Evolutionary conservation across 2,888 invertebrate genomes (phyloP).

Genomic region (Watsonalla binaria): DNA sequence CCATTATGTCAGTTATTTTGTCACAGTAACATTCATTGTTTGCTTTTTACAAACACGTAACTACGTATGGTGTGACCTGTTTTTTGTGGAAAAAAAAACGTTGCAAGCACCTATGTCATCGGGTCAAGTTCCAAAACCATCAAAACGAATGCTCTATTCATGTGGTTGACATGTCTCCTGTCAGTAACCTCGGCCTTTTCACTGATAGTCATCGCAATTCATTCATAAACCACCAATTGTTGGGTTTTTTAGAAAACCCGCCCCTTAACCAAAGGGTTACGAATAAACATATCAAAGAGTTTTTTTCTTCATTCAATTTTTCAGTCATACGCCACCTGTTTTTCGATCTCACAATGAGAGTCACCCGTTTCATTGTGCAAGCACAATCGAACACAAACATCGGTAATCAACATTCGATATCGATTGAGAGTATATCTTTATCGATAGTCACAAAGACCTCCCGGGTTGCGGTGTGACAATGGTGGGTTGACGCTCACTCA

Average conservation of each 20-base stretch:
- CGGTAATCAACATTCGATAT: constrained; percentile 65
- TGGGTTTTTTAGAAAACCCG: constrained; percentile 47
- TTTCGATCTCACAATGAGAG: constrained; percentile 55
- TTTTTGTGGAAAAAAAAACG: constrained; percentile 22
- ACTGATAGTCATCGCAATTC: constrained; percentile 65
- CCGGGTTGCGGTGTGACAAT: constrained; percentile 43
- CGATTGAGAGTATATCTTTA: constrained; percentile 46
- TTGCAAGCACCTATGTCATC: constrained; percentile 52
- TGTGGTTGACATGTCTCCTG: constrained; percentile 73
- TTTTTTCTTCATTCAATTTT: constrained; percentile 38
- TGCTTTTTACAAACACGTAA: too few species aligned
- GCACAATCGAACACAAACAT: constrained; percentile 62
- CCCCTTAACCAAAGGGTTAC: constrained; percentile 67
- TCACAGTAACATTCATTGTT: too few species aligned
- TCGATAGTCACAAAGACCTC: constrained; percentile 59
- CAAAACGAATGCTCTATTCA: constrained; percentile 48
- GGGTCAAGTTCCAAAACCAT: constrained; percentile 53
- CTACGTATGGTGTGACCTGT: not conserved
- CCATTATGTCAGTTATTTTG: too few species aligned
- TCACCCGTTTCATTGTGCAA: constrained; percentile 53
- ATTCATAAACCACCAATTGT: constrained; percentile 67
- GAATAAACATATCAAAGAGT: constrained; percentile 72
- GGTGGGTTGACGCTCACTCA: constrained; percentile 7
- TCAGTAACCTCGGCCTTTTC: constrained; percentile 66
- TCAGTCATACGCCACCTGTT: constrained; percentile 63